phyloP scores from a whole-genome alignment of 2,797 vertebrate genomes.

The Phyllotis vaccarum region DNA sequence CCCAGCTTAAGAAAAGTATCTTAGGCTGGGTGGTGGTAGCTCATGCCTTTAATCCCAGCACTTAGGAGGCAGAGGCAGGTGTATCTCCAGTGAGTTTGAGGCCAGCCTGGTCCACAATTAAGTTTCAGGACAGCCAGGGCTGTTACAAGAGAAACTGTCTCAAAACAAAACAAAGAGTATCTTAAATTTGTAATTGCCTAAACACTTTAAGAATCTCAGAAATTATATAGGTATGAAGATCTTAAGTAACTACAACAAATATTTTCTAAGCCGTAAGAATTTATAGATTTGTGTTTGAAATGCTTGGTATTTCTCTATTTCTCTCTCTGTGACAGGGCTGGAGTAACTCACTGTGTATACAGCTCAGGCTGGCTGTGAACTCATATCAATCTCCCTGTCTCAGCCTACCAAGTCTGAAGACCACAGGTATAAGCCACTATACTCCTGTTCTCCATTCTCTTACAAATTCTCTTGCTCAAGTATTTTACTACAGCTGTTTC shows the following conservation, averaged over 20 bases:
- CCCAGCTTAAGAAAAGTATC: conserved; percentile 27
- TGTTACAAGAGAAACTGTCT: too few species aligned
- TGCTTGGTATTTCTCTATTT: neutral
- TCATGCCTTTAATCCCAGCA: too few species aligned
- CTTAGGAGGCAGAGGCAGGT: too few species aligned
- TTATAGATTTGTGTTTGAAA: conserved; percentile 31
- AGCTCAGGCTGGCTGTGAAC: neutral
- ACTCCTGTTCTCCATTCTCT: neutral
- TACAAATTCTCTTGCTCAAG: neutral
- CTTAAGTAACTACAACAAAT: conserved; percentile 52
- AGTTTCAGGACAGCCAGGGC: too few species aligned
- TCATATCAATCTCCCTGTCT: too few species aligned
- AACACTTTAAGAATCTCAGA: neutral
- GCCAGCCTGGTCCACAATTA: too few species aligned
- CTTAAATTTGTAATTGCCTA: conserved; percentile 38
- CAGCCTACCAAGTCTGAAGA: neutral
- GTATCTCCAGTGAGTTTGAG: too few species aligned
- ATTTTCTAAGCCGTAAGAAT: conserved; percentile 36
- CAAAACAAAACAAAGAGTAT: neutral
- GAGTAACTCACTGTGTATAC: neutral
- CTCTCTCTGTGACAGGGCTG: neutral
- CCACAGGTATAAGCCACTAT: neutral
- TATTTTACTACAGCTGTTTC: conserved; percentile 1
- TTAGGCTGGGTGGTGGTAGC: neutral
- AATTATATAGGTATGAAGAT: conserved; percentile 42